phyloP scores from a whole-genome alignment of 2,888 invertebrate genomes.

The Sesia apiformis region DNA sequence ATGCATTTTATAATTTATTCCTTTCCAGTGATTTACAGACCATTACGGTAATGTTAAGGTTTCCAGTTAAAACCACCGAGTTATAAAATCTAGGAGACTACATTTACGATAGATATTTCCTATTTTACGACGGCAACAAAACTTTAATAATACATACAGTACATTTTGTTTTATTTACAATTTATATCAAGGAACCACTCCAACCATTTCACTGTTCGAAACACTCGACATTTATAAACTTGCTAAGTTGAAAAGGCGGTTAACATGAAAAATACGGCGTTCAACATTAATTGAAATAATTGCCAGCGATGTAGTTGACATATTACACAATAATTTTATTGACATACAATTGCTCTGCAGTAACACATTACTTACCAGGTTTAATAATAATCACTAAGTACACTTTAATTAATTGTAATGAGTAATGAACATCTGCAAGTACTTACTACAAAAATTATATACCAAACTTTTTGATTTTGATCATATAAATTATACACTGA shows the following conservation, averaged over 20 bases:
- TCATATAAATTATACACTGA: too few relatives aligned
- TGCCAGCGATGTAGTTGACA: too few relatives aligned
- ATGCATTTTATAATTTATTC: conserved; percentile 56
- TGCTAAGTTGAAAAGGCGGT: neutral
- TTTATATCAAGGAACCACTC: conserved; percentile 19
- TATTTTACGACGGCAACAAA: conserved; percentile 47
- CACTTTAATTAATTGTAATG: too few relatives aligned
- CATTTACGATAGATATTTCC: conserved; percentile 48
- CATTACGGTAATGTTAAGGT: conserved; percentile 47
- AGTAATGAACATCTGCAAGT: too few relatives aligned
- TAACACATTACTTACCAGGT: too few relatives aligned
- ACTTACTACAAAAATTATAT: too few relatives aligned
- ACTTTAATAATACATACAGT: conserved; percentile 28
- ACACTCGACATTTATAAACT: neutral
- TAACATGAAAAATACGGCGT: too few relatives aligned
- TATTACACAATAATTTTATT: too few relatives aligned
- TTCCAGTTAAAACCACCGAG: conserved; percentile 42
- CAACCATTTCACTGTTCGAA: neutral
- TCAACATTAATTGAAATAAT: too few relatives aligned
- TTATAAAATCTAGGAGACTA: conserved; percentile 49
- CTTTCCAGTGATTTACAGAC: conserved; percentile 54
- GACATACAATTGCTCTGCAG: too few relatives aligned
- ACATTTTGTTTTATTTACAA: conserved; percentile 32
- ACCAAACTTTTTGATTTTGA: too few relatives aligned
- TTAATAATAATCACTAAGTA: too few relatives aligned